A percentile compares a stretch with the other conserved stretches of the same genome.
These are phyloP conservation scores for Argyra leucocephala DNA, from an alignment of 2,888 invertebrate genomes.

Conservation along the genomic window DNA sequence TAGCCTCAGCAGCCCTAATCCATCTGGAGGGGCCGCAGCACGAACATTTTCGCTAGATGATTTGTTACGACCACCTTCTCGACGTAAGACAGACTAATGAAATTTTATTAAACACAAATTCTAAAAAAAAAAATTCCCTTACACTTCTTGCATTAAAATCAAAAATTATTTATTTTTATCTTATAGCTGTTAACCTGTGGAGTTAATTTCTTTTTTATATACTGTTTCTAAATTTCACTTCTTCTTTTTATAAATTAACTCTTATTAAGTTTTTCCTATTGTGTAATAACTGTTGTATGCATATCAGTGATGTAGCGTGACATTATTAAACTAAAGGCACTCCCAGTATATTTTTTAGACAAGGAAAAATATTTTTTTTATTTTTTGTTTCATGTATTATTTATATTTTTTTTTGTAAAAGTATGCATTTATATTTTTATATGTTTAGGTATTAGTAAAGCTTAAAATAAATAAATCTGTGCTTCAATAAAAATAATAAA, in stretches of 20 bases:
- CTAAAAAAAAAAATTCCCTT: constrained; percentile 18
- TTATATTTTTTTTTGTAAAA: too few species aligned
- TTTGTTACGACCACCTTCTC: constrained; percentile 72
- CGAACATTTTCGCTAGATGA: constrained; percentile 82
- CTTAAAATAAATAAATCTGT: too few species aligned
- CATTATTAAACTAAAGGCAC: too few species aligned
- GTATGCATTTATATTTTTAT: too few species aligned
- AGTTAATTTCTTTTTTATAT: constrained; percentile 15
- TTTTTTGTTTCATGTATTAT: too few species aligned
- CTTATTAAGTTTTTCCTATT: too few species aligned
- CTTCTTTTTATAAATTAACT: constrained; percentile 12
- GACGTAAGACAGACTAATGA: constrained; percentile 57
- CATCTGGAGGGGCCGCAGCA: constrained; percentile 54
- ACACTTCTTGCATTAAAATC: constrained; percentile 12
- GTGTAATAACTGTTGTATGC: too few species aligned
- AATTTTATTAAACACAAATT: constrained; percentile 27
- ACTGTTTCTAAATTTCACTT: constrained; percentile 10
- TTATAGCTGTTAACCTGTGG: constrained; percentile 17
- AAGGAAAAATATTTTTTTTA: too few species aligned
- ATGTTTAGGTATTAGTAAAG: too few species aligned
- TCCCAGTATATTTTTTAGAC: too few species aligned
- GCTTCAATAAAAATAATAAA: too few species aligned
- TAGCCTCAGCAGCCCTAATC: constrained; percentile 61
- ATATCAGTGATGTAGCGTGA: too few species aligned
- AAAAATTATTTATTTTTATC: constrained; percentile 18